Percentiles rank a stretch among this genome's conserved stretches.
phyloP scores from a whole-genome alignment of 1,140 invertebrate genomes.

The Zelostemma sp. region DNA sequence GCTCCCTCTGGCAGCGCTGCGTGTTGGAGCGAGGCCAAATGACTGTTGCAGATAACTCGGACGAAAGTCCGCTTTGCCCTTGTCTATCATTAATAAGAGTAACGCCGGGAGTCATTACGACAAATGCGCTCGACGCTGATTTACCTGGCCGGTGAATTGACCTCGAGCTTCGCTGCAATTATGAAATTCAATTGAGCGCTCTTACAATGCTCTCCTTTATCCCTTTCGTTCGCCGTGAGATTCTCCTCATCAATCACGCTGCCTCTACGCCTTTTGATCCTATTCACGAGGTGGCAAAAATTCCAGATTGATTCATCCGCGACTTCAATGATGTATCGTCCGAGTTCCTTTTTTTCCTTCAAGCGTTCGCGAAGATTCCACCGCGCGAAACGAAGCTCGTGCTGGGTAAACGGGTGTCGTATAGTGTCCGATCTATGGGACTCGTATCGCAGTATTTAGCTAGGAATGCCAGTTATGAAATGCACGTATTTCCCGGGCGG shows the following conservation, averaged over 20 bases:
- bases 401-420: slow-evolving; percentile 8
- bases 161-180: slow-evolving; percentile 10
- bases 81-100: slow-evolving; percentile 21
- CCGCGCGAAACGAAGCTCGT: neutral
- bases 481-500: slow-evolving; percentile 9
- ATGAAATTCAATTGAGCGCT: slow-evolving; percentile 8
- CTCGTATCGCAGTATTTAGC: slow-evolving; percentile 19
- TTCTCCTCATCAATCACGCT: slow-evolving; percentile 27
- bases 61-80: slow-evolving; percentile 9
- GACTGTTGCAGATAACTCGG: neutral
- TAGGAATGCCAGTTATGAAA: slow-evolving; percentile 36
- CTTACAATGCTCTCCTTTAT: slow-evolving; percentile 15
- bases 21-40: neutral
- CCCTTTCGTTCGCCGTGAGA: slow-evolving; percentile 13
- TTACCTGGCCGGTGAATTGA: slow-evolving; percentile 8
- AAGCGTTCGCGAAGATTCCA: neutral
- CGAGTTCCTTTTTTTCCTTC: neutral
- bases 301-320: neutral
- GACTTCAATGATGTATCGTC: neutral
- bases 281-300: neutral
- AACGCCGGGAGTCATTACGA: slow-evolving; percentile 17
- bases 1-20: neutral
- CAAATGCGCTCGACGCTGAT: neutral
- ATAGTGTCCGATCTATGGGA: neutral
- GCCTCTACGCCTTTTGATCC: neutral